phyloP scores from a whole-genome alignment of 2,113 vertebrate genomes.

The Ahaetulla prasina region DNA sequence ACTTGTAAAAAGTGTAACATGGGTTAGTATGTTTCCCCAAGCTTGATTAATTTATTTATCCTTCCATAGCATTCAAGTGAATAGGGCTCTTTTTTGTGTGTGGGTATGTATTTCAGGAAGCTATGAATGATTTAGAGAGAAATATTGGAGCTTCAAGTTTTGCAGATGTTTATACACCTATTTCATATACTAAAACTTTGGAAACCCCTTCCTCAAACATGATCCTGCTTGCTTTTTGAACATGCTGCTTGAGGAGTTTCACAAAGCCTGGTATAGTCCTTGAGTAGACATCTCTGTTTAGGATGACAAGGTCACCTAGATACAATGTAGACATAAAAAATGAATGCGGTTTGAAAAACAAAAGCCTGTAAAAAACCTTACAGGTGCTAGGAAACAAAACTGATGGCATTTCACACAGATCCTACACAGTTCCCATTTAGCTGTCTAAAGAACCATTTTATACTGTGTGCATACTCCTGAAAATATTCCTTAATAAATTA shows the following conservation, averaged over 20 bases:
- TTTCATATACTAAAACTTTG: background rate
- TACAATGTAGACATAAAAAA: background rate
- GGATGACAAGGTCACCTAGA: background rate
- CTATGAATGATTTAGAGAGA: background rate
- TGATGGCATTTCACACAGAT: background rate
- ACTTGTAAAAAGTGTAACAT: background rate
- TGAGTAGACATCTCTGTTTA: background rate
- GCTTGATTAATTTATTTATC: background rate
- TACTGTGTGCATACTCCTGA: background rate
- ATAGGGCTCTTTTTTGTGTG: background rate
- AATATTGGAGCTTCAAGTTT: background rate
- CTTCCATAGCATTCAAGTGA: background rate
- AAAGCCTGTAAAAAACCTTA: background rate
- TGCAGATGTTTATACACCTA: background rate
- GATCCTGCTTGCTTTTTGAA: background rate
- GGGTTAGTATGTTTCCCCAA: background rate
- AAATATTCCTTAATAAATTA: background rate
- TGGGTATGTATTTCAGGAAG: background rate
- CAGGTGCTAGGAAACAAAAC: background rate
- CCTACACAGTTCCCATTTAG: background rate
- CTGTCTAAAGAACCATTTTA: background rate
- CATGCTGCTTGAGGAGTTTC: background rate
- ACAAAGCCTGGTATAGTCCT: background rate
- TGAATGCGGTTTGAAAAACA: background rate
- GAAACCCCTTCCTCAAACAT: background rate